A percentile compares a stretch with the other conserved stretches of the same genome.
Evolutionary conservation across 2,797 vertebrate species (phyloP).

Genomic region (Lacerta agilis): DNA sequence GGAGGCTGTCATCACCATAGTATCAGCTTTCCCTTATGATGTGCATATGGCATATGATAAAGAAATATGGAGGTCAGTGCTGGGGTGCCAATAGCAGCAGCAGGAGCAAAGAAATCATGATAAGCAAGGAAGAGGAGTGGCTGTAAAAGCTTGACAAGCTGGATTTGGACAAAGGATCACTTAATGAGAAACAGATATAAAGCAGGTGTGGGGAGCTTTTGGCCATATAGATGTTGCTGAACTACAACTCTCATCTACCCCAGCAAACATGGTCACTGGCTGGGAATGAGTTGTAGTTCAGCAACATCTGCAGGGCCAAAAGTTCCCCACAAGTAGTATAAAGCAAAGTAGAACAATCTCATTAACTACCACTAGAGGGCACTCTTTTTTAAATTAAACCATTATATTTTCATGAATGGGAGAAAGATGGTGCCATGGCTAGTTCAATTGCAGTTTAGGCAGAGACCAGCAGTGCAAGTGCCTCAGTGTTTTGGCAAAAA

Average conservation of each 20-base stretch:
- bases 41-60: background rate
- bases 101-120: background rate
- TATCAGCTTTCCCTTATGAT: background rate
- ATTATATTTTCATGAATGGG: fast-evolving
- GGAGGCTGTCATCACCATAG: background rate
- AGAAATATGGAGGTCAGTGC: background rate
- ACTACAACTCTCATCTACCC: too few species aligned
- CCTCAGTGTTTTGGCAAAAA: fast-evolving
- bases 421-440: background rate
- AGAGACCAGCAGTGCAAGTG: background rate
- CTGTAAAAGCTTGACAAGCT: background rate
- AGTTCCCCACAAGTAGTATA: too few species aligned
- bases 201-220: too few species aligned
- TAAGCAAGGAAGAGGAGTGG: background rate
- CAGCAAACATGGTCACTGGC: too few species aligned
- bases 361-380: slow-evolving; percentile 59
- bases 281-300: too few species aligned
- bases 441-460: background rate
- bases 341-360: background rate
- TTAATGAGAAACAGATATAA: too few species aligned
- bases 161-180: background rate
- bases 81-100: background rate
- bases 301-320: too few species aligned
- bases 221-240: too few species aligned
- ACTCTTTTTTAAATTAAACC: slow-evolving; percentile 30